A percentile compares a stretch with the other conserved stretches of the same genome.
phyloP scores from a whole-genome alignment of 2,888 invertebrate species.

The Chrysolina haemoptera region DNA sequence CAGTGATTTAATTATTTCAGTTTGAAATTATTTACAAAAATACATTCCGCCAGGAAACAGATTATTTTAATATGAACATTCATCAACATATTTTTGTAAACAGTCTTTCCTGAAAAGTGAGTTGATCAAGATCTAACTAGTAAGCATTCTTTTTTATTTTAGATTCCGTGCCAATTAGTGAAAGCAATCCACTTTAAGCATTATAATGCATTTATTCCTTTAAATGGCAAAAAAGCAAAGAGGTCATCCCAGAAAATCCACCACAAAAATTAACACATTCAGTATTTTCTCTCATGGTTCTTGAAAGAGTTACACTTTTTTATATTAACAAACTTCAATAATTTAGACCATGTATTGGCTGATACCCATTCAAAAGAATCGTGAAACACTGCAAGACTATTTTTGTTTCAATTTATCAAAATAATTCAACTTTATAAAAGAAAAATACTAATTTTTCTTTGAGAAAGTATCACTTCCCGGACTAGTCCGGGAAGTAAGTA shows the following conservation, averaged over 20 bases:
- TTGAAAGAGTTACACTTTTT: not conserved
- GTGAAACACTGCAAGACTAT: too few relatives aligned
- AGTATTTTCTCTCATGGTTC: not conserved
- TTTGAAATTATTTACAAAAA: not conserved
- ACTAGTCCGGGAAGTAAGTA: too few relatives aligned
- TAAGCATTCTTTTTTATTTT: conserved; percentile 14
- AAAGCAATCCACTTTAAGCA: conserved; percentile 15
- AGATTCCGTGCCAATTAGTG: conserved; percentile 6
- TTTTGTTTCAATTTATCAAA: too few relatives aligned
- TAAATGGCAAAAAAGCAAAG: conserved; percentile 16
- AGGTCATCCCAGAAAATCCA: not conserved
- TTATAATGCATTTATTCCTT: conserved; percentile 2
- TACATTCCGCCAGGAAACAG: not conserved
- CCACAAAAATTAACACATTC: not conserved
- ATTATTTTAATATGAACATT: not conserved
- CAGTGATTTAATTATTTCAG: not conserved
- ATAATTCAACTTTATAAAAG: too few relatives aligned
- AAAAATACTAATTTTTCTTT: too few relatives aligned
- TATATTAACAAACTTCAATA: too few relatives aligned
- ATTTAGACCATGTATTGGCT: too few relatives aligned
- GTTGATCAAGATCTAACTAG: not conserved
- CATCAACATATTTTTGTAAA: not conserved
- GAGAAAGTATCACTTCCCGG: too few relatives aligned
- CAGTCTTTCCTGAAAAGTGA: not conserved
- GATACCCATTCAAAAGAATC: too few relatives aligned